These are phyloP conservation scores for Felis catus DNA, from an alignment of 2,113 vertebrate genomes.

Conservation along the genomic window F.catus_Fca126_mat1.0 CM031420.1:68574501-68575000, in stretches of 20 bases:
- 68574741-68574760: neutral
- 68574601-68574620: neutral
- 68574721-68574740: neutral
- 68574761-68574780: neutral
- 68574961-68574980: neutral
- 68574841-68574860: slow-evolving; percentile 60
- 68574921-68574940: accelerated
- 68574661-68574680: neutral
- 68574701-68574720: neutral
- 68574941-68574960: neutral
- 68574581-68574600: neutral
- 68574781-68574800: neutral
- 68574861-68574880: slow-evolving; percentile 25
- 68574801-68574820: slow-evolving; percentile 44
- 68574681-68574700: neutral
- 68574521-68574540: slow-evolving; percentile 4
- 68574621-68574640: neutral
- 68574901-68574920: neutral
- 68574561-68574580: neutral
- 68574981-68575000: neutral
- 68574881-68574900: slow-evolving; percentile 21
- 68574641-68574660: neutral
- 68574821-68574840: slow-evolving; percentile 47
- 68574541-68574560: neutral
- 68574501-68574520: slow-evolving; percentile 16